Evolutionary conservation across 1,140 invertebrate species (phyloP), one percentile per base, ranked within the genome.

Genomic region (Delia radicum): DNA sequence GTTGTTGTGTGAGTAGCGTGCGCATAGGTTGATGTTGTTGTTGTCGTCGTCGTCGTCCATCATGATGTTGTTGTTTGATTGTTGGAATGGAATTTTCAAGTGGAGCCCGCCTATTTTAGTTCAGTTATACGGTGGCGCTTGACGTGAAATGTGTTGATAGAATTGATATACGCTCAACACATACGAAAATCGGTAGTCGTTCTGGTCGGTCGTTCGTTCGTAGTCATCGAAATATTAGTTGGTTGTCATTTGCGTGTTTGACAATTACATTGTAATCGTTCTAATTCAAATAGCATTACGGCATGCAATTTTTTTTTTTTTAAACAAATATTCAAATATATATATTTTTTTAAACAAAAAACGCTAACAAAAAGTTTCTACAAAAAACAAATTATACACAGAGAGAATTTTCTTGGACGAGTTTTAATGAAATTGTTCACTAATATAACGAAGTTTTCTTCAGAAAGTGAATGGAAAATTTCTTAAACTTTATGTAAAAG

Each of bases 11-110:
- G 48, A 55, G 48, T 55, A 55, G n/a, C 6, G 48, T 55, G 48
- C 48, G 48, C 48, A 55, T 18, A 21, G 15, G 13, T 48, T n/a
- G 46, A 13, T n/a, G 13, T n/a, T 48, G 8, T 2, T 65, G 12
- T 65, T 28, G 62, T 65, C 2, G 12, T 27, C 74, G 69, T 6
- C 26, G 33, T 33, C 15, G 33, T 61, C 46, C 65, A 61, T 24
- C 69, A 29, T 77, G 61, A 27, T 67, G 74, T 46, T 73, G 77
- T 42, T 74, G 77, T 67, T 78, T 55, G 24, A 72, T 24, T 46
- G 61, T 69, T 77, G 55, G 13, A 67, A 69, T 76, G 77, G 75
- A 73, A 69, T 79, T 79, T 78, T 73, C 74, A 79, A 76, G 77
- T 78, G 75, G 74, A 75, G 78, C 77, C 75, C 75, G 78, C 74